Percentiles rank a stretch among this genome's conserved stretches.
Conservation (phyloP, 2,797 vertebrate genomes). For the Catamblyrhynchus diadema region DNA sequence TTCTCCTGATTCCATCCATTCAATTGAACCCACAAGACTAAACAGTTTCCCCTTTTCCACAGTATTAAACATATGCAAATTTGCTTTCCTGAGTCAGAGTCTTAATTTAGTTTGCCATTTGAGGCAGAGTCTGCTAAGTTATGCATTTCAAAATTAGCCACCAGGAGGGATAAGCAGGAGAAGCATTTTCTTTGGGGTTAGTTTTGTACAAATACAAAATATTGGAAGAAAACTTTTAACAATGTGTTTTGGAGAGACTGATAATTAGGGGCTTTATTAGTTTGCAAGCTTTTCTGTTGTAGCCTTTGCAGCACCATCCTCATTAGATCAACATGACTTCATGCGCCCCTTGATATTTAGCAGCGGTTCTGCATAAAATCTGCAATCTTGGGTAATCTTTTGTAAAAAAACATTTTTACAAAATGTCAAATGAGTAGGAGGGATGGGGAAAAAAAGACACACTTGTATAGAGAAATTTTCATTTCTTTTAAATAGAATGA, state of each 20-base stretch:
- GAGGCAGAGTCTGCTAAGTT: background rate
- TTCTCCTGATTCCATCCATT: background rate
- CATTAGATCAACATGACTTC: background rate
- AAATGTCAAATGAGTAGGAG: background rate
- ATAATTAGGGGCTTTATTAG: background rate
- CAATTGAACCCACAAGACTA: background rate
- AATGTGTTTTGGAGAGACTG: background rate
- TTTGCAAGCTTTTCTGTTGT: background rate
- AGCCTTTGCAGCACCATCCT: background rate
- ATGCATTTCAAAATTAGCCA: constrained; percentile 34
- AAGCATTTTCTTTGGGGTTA: background rate
- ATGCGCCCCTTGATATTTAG: background rate
- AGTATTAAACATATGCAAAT: background rate
- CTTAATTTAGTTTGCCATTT: background rate
- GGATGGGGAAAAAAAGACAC: background rate
- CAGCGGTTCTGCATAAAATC: background rate
- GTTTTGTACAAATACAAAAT: background rate
- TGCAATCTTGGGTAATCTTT: background rate
- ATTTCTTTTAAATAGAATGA: background rate
- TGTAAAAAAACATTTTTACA: background rate
- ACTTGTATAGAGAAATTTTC: fast-evolving
- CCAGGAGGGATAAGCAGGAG: background rate
- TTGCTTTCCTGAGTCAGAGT: background rate
- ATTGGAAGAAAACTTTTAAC: background rate
- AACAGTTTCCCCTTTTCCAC: background rate